A percentile compares a stretch with the other conserved stretches of the same genome.
These are phyloP conservation scores for Andricus grossulariae DNA, from an alignment of 1,140 invertebrate genomes.

Conservation along the genomic window DNA sequence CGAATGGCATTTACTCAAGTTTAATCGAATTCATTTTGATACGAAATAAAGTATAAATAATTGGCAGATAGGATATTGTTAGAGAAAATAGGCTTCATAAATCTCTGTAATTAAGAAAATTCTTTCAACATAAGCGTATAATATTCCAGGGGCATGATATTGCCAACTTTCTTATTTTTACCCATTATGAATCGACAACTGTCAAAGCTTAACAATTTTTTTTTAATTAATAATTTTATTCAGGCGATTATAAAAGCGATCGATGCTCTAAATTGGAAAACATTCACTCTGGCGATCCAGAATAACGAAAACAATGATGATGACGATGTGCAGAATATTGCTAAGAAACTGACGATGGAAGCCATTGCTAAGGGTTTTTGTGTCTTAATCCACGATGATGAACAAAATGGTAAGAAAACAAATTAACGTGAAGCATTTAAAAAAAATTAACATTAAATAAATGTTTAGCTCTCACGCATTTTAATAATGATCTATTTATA, in stretches of 20 bases:
- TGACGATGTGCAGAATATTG: constrained; percentile 66
- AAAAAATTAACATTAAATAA: background rate
- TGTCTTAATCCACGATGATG: constrained; percentile 65
- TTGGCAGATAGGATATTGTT: no score
- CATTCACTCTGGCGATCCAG: constrained; percentile 64
- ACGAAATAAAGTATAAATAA: no score
- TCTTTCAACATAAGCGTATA: no score
- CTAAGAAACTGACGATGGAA: constrained; percentile 64
- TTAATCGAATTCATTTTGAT: no score
- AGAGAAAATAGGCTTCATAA: no score
- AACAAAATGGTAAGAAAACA: constrained; percentile 53
- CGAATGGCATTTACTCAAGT: no score
- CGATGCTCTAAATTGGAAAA: constrained; percentile 67
- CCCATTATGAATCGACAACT: background rate
- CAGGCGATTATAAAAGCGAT: constrained; percentile 62
- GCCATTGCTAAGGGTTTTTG: constrained; percentile 64
- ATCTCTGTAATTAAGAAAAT: no score
- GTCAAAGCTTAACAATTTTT: constrained; percentile 33
- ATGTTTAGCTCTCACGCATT: background rate
- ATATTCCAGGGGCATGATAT: no score
- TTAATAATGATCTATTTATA: background rate
- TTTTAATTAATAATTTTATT: constrained; percentile 18
- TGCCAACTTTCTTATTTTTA: no score
- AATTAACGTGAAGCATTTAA: background rate
- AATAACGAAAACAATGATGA: constrained; percentile 59